Conservation (phyloP, 2,113 vertebrate species). For the Melospiza georgiana region DNA sequence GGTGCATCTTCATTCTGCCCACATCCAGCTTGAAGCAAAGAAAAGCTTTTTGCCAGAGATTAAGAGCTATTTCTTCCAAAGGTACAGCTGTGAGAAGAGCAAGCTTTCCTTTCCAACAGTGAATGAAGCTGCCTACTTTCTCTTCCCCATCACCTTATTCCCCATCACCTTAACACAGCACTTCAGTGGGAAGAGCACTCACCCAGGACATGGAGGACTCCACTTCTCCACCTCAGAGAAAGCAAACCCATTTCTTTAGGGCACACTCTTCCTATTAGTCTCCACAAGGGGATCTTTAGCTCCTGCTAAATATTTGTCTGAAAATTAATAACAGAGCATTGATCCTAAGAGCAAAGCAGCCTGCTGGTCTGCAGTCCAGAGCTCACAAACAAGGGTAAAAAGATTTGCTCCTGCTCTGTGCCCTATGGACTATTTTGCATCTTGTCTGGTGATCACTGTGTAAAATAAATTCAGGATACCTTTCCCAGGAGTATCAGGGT, state of each 20-base stretch:
- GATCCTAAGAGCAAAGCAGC: neutral
- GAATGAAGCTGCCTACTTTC: neutral
- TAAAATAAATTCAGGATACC: neutral
- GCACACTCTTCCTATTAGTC: neutral
- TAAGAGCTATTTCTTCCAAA: neutral
- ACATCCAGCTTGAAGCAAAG: neutral
- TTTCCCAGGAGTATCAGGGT: neutral
- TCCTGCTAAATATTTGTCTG: neutral
- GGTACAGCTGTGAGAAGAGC: neutral
- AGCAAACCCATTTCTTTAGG: neutral
- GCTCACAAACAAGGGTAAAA: neutral
- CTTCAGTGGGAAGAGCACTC: neutral
- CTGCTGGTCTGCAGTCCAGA: neutral
- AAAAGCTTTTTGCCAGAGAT: rapidly evolving
- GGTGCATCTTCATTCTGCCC: neutral
- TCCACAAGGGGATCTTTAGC: neutral
- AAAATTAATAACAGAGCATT: neutral
- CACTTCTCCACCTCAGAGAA: neutral
- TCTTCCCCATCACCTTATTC: no score
- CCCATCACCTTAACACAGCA: neutral
- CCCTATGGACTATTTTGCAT: neutral
- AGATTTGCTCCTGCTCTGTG: neutral
- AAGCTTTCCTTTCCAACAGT: neutral
- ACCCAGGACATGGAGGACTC: neutral
- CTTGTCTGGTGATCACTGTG: neutral